Evolutionary conservation across 1,140 invertebrate species (phyloP).

Genomic region (Drosophila bipectinata): DNA sequence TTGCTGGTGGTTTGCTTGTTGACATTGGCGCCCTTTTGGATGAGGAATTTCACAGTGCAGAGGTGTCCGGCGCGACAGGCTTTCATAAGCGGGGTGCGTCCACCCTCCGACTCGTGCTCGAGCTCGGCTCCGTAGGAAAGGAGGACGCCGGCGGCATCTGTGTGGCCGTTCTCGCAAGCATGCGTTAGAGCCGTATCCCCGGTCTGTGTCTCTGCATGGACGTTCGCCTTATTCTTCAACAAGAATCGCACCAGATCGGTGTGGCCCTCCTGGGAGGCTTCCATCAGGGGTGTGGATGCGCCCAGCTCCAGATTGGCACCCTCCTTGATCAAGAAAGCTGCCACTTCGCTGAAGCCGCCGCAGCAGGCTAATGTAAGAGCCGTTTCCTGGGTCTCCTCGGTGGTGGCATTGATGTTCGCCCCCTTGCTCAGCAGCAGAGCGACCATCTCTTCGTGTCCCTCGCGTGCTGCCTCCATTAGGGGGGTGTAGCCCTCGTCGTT

Average conservation of each 20-base stretch:
- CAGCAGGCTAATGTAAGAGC: slow-evolving; percentile 98
- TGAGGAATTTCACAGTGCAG: slow-evolving; percentile 98
- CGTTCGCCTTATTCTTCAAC: slow-evolving; percentile 93
- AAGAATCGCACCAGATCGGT: slow-evolving; percentile 96
- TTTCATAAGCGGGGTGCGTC: slow-evolving; percentile 98
- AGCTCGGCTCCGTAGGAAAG: slow-evolving; percentile 95
- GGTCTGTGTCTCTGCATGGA: slow-evolving; percentile 96
- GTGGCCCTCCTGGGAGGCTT: slow-evolving; percentile 98
- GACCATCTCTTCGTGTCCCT: slow-evolving; percentile 99
- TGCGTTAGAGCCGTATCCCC: slow-evolving; percentile 98
- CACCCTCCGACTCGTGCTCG: slow-evolving; percentile 97
- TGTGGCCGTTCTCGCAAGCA: slow-evolving; percentile 98
- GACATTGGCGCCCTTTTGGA: slow-evolving; percentile 97
- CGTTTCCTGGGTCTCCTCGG: slow-evolving; percentile 99
- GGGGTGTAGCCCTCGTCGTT: slow-evolving; percentile 99
- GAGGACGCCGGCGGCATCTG: slow-evolving; percentile 95
- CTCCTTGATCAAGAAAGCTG: slow-evolving; percentile 97
- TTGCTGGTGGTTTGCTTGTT: slow-evolving; percentile 98
- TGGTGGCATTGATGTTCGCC: slow-evolving; percentile 98
- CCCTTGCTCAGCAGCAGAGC: slow-evolving; percentile 96
- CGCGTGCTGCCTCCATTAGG: slow-evolving; percentile 98
- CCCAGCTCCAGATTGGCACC: slow-evolving; percentile 98
- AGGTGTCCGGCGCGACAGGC: slow-evolving; percentile 99
- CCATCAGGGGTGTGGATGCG: slow-evolving; percentile 98
- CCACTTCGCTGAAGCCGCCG: slow-evolving; percentile 98